These are phyloP conservation scores for Okapia johnstoni DNA, from an alignment of 2,113 vertebrate genomes.

Conservation along the genomic window DNA sequence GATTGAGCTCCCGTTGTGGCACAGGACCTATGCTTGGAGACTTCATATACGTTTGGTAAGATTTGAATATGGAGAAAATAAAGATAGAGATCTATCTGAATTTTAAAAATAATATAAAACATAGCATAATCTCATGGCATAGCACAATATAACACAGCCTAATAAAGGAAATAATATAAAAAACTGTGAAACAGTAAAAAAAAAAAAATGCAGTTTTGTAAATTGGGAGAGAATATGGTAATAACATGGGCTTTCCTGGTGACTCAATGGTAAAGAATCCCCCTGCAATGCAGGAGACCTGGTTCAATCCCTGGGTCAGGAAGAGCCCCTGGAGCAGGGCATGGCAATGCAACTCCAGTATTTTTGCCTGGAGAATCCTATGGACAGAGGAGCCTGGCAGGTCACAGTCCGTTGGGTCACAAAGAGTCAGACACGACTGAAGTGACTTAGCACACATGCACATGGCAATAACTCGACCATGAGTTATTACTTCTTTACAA, in stretches of 20 bases:
- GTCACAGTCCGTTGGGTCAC: background rate
- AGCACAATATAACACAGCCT: background rate
- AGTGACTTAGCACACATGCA: rapidly evolving
- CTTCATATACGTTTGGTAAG: background rate
- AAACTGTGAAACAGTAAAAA: background rate
- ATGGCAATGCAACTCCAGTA: background rate
- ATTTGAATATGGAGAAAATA: background rate
- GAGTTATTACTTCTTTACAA: background rate
- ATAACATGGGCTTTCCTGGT: background rate
- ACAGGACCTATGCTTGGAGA: background rate
- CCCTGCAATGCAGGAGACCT: background rate
- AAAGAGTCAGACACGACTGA: background rate
- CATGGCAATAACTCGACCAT: background rate
- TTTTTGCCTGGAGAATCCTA: background rate
- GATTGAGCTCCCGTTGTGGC: background rate
- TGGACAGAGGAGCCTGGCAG: background rate
- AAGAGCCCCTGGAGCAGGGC: background rate
- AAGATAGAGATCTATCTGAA: background rate
- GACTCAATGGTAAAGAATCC: background rate
- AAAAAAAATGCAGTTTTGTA: background rate
- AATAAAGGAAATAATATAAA: background rate
- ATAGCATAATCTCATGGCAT: background rate
- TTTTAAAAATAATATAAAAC: background rate
- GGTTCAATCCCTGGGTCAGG: background rate
- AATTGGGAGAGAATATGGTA: background rate